Evolutionary conservation across 1,140 invertebrate genomes (phyloP).

Genomic region (Trinorchestia longiramus): DNA sequence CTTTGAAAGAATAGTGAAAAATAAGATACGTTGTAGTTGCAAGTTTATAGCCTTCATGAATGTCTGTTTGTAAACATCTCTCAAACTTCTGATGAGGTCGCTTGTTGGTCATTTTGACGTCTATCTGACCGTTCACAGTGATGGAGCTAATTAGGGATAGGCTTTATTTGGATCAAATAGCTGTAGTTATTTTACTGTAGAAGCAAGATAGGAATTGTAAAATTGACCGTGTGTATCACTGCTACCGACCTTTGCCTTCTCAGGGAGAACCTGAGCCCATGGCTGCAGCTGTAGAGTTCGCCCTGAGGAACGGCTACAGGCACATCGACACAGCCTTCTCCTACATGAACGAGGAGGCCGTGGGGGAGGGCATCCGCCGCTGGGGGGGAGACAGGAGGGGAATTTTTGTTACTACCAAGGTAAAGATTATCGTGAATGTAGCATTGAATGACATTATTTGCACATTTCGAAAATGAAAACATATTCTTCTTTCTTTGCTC

Average conservation of each 20-base stretch:
- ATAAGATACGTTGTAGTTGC: background rate
- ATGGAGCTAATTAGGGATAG: background rate
- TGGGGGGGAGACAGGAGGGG: conserved; percentile 76
- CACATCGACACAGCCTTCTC: conserved; percentile 79
- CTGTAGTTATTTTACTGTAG: background rate
- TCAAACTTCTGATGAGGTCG: background rate
- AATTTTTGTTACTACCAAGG: conserved; percentile 70
- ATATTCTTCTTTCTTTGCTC: background rate
- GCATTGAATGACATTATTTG: no score
- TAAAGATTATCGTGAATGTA: conserved; percentile 3
- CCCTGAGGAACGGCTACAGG: conserved; percentile 79
- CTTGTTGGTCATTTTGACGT: background rate
- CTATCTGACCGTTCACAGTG: background rate
- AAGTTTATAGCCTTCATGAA: background rate
- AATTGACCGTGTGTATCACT: background rate
- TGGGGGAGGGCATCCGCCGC: conserved; percentile 70
- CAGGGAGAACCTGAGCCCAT: conserved; percentile 56
- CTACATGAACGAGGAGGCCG: conserved; percentile 73
- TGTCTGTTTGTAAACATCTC: background rate
- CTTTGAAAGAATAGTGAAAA: background rate
- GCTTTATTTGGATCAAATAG: background rate
- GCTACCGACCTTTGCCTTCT: background rate
- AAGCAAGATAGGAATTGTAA: background rate
- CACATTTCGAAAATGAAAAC: no score
- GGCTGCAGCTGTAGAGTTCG: conserved; percentile 75